phyloP scores from a whole-genome alignment of 2,113 vertebrate species.

The Capra hircus region DNA sequence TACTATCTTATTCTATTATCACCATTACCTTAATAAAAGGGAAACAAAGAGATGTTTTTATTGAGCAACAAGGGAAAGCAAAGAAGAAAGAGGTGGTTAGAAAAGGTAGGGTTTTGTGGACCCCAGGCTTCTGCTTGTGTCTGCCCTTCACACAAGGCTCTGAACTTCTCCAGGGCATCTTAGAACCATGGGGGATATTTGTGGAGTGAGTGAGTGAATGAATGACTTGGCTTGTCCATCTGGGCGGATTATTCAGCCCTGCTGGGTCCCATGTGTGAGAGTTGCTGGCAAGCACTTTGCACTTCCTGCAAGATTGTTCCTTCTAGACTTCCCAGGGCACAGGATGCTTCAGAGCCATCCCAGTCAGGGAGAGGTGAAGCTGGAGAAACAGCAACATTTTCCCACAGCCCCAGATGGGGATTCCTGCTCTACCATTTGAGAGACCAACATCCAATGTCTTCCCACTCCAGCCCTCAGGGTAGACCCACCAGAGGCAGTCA shows the following conservation, averaged over 20 bases:
- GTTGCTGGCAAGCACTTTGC: background rate
- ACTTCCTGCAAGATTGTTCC: background rate
- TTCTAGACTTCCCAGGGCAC: background rate
- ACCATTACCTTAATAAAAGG: background rate
- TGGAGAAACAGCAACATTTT: background rate
- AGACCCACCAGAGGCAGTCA: background rate
- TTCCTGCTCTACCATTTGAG: conserved; percentile 27
- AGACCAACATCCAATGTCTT: background rate
- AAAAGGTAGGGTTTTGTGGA: background rate
- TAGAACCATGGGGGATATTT: background rate
- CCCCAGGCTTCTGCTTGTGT: background rate
- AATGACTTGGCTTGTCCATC: background rate
- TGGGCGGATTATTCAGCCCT: background rate
- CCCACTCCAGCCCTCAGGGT: background rate
- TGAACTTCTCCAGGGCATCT: background rate
- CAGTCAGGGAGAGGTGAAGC: background rate
- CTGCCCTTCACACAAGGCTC: background rate
- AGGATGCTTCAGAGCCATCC: background rate
- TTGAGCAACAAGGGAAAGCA: background rate
- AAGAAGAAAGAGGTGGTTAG: background rate
- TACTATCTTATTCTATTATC: background rate
- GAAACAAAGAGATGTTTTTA: background rate
- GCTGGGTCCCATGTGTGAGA: background rate
- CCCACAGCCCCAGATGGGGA: background rate
- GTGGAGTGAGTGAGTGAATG: background rate